Percentiles rank a stretch among this genome's conserved stretches.
These are phyloP conservation scores for Caenorhabditis macrosperma DNA, from an alignment of 2,888 invertebrate species.

Conservation along the genomic window DNA sequence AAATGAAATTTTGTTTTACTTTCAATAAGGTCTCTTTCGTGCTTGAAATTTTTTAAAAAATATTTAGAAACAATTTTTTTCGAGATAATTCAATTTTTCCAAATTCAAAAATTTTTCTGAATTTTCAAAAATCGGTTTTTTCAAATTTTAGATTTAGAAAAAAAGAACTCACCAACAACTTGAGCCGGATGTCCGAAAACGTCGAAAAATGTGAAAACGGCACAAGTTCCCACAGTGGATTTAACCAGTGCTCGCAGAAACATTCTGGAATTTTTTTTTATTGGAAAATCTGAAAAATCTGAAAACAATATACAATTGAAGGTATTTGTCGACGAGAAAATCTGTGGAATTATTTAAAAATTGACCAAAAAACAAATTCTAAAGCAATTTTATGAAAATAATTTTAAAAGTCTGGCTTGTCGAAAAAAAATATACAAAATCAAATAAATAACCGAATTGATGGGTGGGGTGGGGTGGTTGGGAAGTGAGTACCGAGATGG, in stretches of 20 bases:
- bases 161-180: conserved; percentile 50
- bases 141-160: neutral
- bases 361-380: neutral
- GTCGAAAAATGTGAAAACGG: conserved; percentile 62
- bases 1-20: too few species aligned
- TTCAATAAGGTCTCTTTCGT: too few species aligned
- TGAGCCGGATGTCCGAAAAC: conserved; percentile 66
- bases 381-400: neutral
- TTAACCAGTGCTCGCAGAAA: conserved; percentile 25
- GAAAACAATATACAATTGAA: neutral
- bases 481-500: too few species aligned
- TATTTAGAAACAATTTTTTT: neutral
- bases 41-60: neutral
- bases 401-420: too few species aligned
- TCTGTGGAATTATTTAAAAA: too few species aligned
- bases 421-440: too few species aligned
- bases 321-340: too few species aligned
- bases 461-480: too few species aligned
- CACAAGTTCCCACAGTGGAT: conserved; percentile 59
- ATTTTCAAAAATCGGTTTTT: neutral
- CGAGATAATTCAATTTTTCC: neutral
- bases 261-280: conserved; percentile 26
- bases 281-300: conserved; percentile 1
- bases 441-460: too few species aligned
- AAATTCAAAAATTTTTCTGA: neutral